Base-by-base conservation (phyloP, 1,140 invertebrate genomes). In the Episyrphus balteatus region DNA sequence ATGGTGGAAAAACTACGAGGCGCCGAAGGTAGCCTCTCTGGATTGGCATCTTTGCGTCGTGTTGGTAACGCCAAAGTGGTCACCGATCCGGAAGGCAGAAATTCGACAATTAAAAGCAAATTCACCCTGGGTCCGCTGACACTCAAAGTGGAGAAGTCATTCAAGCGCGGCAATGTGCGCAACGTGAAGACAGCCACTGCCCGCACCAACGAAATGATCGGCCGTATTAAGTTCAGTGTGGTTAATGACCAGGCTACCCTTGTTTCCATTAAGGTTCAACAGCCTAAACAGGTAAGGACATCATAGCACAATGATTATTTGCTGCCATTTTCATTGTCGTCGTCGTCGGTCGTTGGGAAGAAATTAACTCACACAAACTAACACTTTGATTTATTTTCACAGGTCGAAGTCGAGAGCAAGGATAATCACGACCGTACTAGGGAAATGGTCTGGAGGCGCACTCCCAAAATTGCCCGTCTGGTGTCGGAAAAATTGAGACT, bases 161-260 rank as follows among this genome's bases (percentile, higher is more conserved):
- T 87, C 51, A 84, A 83, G n/a, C 75, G 80, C 48, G 83, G 61
- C 53, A 62, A 57, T 42, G 83, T 41, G 75, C 78, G 46, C 80
- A 86, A 55, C 81, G 86, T 61, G 77, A 82, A 86, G 61, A 86
- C 83, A 53, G 86, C 86, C 2, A 88, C 85, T 13, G 86, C 86
- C 0, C 86, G 84, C 5, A 88, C 86, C 2, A 84, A 83, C 12
- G 84, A 88, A 66, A 87, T 89, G 84, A 76, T 77, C 37, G 86
- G 86, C 33, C 83, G 82, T 70, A 67, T 89, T 41, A 86, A 78
- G 54, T 70, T 89, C 39, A 74, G 82, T 49, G 80, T 89, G n/a
- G 71, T 83, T 39, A 79, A 84, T 54, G 82, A 85, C 47, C 79
- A 79, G 13, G 84, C 85, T 26, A 82, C 84, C 33, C 68, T 89